Conservation (phyloP, 2,797 vertebrate species). For the Chelmon rostratus region DNA sequence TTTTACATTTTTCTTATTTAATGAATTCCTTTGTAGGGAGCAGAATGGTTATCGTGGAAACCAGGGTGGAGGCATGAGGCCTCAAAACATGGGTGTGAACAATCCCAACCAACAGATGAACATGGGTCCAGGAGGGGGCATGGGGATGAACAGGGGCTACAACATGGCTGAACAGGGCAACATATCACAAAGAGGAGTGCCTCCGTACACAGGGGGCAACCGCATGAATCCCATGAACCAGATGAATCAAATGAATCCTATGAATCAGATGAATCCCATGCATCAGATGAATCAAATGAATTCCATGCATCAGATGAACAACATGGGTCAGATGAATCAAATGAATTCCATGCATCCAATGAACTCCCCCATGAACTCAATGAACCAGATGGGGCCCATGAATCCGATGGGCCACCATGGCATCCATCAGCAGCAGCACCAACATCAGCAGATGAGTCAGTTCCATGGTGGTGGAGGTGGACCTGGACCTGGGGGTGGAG, state of each 20-base stretch:
- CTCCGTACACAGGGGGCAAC: conserved; percentile 84
- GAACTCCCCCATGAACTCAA: conserved; percentile 76
- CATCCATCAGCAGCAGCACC: conserved; percentile 81
- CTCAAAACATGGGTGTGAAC: conserved; percentile 85
- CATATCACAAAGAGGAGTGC: conserved; percentile 87
- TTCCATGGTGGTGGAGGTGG: conserved; percentile 76
- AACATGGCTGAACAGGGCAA: conserved; percentile 87
- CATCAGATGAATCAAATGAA: conserved; percentile 81
- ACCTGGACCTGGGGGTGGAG: conserved; percentile 72
- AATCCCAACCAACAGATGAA: conserved; percentile 88
- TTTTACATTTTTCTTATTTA: neutral
- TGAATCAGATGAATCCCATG: conserved; percentile 81
- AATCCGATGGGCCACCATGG: conserved; percentile 83
- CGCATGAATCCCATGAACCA: conserved; percentile 82
- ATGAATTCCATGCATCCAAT: conserved; percentile 79
- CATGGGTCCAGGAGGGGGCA: conserved; percentile 85
- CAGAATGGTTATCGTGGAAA: conserved; percentile 93
- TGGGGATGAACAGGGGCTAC: conserved; percentile 87
- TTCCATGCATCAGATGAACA: conserved; percentile 81
- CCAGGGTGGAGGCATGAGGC: conserved; percentile 88
- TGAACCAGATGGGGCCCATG: conserved; percentile 81
- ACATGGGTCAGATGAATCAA: conserved; percentile 82
- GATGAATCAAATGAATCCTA: conserved; percentile 82
- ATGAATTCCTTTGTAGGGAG: conserved; percentile 85
- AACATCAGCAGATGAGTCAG: conserved; percentile 78